A percentile compares a stretch with the other conserved stretches of the same genome.
These are phyloP conservation scores for Cavia aperea DNA, from an alignment of 2,113 vertebrate genomes.

Conservation along the genomic window DNA sequence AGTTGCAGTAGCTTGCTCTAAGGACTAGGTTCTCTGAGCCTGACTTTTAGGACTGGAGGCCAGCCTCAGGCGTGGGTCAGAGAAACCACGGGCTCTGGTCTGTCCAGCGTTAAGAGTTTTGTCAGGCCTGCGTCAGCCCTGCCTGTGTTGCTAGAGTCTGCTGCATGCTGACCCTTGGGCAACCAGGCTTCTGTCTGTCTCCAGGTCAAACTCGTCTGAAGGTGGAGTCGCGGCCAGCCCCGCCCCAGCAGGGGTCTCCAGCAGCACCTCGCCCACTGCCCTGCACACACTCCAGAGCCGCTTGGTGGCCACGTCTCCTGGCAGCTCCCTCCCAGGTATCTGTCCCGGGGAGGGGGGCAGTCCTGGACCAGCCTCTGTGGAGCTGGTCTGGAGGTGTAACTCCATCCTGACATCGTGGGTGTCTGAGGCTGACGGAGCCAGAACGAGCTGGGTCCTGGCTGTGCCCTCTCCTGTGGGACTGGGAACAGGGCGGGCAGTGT, in stretches of 20 bases:
- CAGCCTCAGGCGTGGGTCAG: neutral
- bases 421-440: neutral
- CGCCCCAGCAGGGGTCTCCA: slow-evolving; percentile 50
- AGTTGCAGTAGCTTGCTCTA: neutral
- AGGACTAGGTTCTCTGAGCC: neutral
- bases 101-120: neutral
- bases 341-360: neutral
- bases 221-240: slow-evolving; percentile 63
- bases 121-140: neutral
- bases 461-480: neutral
- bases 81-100: neutral
- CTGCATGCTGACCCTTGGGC: neutral
- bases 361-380: neutral
- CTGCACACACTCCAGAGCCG: slow-evolving; percentile 88
- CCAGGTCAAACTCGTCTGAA: slow-evolving; percentile 69
- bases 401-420: neutral
- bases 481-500: neutral
- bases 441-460: neutral
- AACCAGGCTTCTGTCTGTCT: neutral
- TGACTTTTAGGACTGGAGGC: neutral
- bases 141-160: neutral
- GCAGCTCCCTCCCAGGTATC: slow-evolving; percentile 85
- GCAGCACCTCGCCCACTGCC: slow-evolving; percentile 75
- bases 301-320: slow-evolving; percentile 78
- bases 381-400: neutral